A percentile compares a stretch with the other conserved stretches of the same genome.
Conservation (phyloP, 2,113 vertebrate genomes). For the Platichthys stellatus region DNA sequence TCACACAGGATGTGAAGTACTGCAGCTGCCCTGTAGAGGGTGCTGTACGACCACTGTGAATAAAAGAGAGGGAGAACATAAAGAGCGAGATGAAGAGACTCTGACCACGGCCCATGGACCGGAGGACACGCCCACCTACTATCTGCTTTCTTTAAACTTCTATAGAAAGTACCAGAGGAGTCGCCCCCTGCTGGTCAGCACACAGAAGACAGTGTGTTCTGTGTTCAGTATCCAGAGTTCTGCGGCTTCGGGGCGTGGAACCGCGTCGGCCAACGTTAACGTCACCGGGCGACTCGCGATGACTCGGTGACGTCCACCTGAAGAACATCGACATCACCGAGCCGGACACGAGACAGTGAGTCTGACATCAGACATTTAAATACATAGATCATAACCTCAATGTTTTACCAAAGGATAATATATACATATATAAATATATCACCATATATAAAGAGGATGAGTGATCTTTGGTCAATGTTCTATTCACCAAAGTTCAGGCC, state of each 20-base stretch:
- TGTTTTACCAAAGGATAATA: too few relatives aligned
- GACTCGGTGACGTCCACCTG: constrained; percentile 93
- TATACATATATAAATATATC: too few relatives aligned
- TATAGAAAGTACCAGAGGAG: too few relatives aligned
- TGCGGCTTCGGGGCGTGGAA: constrained; percentile 95
- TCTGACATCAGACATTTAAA: too few relatives aligned
- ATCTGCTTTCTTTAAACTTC: too few relatives aligned
- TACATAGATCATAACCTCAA: too few relatives aligned
- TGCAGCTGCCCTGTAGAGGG: background rate
- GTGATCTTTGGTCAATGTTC: too few relatives aligned
- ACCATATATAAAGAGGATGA: too few relatives aligned
- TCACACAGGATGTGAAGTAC: background rate
- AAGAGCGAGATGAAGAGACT: background rate
- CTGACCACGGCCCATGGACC: background rate
- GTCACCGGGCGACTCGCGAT: constrained; percentile 89
- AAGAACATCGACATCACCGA: constrained; percentile 90
- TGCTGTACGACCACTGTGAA: background rate
- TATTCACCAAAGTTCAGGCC: too few relatives aligned
- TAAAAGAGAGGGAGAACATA: background rate
- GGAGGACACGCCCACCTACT: too few relatives aligned
- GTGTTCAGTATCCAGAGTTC: constrained; percentile 86
- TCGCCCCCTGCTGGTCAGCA: too few relatives aligned
- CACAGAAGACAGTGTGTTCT: constrained; percentile 4
- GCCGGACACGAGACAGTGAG: constrained; percentile 92
- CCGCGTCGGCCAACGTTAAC: constrained; percentile 92